Conservation (phyloP, 2,888 invertebrate genomes). For the Cinara cedri region DNA sequence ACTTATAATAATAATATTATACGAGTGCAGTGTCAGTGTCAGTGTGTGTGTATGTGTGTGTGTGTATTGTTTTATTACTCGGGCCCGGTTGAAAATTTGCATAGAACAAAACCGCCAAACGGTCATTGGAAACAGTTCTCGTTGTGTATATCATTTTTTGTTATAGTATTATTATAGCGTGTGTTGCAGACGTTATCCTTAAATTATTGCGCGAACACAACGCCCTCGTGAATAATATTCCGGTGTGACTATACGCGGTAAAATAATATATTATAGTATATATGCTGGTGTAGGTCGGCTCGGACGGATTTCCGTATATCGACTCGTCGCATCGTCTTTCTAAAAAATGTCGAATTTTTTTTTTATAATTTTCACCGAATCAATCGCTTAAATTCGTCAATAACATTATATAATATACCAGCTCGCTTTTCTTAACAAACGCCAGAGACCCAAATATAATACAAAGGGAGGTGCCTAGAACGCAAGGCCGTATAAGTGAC, state of each 20-base stretch:
- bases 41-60: background rate
- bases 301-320: background rate
- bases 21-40: no score
- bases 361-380: no score
- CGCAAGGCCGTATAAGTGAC: no score
- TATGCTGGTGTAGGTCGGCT: no score
- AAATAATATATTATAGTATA: no score
- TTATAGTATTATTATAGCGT: background rate
- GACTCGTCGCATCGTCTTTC: background rate
- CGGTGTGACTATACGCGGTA: conserved; percentile 12
- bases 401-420: no score
- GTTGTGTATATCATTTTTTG: background rate
- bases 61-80: conserved; percentile 43
- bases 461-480: no score
- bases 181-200: conserved; percentile 51
- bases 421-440: no score
- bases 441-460: no score
- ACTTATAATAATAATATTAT: no score
- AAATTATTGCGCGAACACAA: conserved; percentile 46
- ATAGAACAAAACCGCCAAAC: conserved; percentile 40
- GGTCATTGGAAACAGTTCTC: conserved; percentile 53
- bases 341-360: no score
- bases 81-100: conserved; percentile 35
- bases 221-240: conserved; percentile 40
- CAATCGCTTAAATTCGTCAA: no score